These are phyloP conservation scores for Saimiri boliviensis DNA, from an alignment of 2,113 vertebrate species.

Conservation along the genomic window DNA sequence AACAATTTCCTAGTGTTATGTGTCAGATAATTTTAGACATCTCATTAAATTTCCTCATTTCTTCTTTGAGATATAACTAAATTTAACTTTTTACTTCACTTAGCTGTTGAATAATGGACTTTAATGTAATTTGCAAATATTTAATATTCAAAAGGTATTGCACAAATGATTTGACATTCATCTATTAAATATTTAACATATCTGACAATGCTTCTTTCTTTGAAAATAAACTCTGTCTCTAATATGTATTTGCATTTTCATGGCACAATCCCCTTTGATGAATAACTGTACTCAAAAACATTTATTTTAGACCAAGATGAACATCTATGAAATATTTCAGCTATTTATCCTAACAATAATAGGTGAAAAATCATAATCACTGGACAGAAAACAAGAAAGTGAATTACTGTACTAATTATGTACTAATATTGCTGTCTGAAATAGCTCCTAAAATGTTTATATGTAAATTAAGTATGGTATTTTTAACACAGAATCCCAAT, in stretches of 20 bases:
- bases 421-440: background rate
- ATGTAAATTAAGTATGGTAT: background rate
- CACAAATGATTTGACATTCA: background rate
- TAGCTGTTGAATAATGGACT: background rate
- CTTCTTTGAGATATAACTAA: background rate
- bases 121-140: background rate
- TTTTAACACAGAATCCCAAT: background rate
- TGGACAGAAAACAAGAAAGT: background rate
- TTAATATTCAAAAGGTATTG: background rate
- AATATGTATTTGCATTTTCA: background rate
- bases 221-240: background rate
- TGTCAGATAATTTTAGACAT: background rate
- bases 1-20: background rate
- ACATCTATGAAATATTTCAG: background rate
- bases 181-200: background rate
- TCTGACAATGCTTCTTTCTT: background rate
- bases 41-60: background rate
- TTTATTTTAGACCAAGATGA: slow-evolving; percentile 8
- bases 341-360: background rate
- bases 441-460: background rate
- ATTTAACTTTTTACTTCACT: background rate
- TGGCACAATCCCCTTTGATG: background rate
- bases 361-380: background rate
- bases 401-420: background rate
- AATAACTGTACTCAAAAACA: background rate